Evolutionary conservation across 2,113 vertebrate genomes (phyloP), one percentile per base, ranked within the genome.

Genomic region (Phycodurus eques): DNA sequence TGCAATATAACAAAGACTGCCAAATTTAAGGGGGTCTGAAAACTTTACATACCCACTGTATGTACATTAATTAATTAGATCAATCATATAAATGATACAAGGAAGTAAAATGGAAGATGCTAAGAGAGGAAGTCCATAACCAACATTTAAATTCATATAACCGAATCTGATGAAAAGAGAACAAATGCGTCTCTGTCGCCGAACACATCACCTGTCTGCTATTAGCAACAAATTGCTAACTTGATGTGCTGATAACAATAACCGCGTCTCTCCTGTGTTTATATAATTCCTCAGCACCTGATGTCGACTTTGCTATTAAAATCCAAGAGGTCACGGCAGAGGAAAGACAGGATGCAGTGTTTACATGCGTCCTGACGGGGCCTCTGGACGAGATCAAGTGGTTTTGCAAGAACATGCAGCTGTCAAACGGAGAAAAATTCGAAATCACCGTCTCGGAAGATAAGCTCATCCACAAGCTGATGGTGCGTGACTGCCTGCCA

Each of bases 401-500:
- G 96, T 84, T 82, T 8, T 91, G 93, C 75, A 95, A 93, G 87
- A 92, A 75, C 3, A 65, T 51, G 12, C 80, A 71, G 0, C 84
- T 97, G 0, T 53, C 74, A 67, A 76, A 78, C 12, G 77, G 82
- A 27, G 85, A 93, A 3, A 96, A 93, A 78, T 81, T 92, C 71
- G 91, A 95, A 77, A 93, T 92, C 27, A 88, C 17, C 0, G 80
- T 88, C 19, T 93, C 93, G 3, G 91, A 95, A 0, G 95, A 98
- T 0, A 95, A 93, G 20, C 90, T 96, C 19, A 95, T 89, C 81
- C 95, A 98, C 85, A 83, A 79, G 75, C 85, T 98, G 79, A 66
- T 90, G 42, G 83, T 97, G 63, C 93, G 83, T 22, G 92, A 93
- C 0, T 88, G 85, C n/a, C 49, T 35, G 60, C 81, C 90, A 70